Base-by-base conservation (phyloP, 1,140 invertebrate species). In the Caenorhabditis inopinata region DNA sequence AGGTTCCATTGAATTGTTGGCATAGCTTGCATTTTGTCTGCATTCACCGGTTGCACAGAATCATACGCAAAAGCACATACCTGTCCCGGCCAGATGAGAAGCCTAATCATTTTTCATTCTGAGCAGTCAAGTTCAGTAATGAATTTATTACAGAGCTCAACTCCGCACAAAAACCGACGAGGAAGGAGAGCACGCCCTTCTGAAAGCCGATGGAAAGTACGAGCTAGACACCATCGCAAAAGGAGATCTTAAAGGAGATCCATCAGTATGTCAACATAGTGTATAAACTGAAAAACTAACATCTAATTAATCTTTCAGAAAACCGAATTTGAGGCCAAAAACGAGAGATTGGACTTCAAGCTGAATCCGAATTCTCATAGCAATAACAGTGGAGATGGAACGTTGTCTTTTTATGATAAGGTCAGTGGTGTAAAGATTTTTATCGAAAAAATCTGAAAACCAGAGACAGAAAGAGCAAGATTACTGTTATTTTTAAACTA, bases 171-270 rank as follows among this genome's bases (percentile, higher is more conserved):
- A 87, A 79, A 81, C 81, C 45, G 85, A 85, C 27, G 85, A 62
- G 21, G 83, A 78, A 18, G 85, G 74, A 4, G 74, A 81, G 35
- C 87, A 88, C 53, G 87, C 87, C 14, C 62, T 83, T 18, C 77
- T 88, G 18, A 88, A 88, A 76, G 87, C 87, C 23, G 87, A 88
- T 73, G 87, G 87, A 47, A 81, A 88, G 49, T 88, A 88, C 75
- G 87, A 88, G n/a, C 53, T 88, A 12, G 87, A 88, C 76, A 88
- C 87, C 11, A 27, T 85, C 11, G 85, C 86, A 0, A 74, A 82
- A 16, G 87, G 87, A 45, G 78, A 74, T 23, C 46, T 85, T 9
- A 88, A 88, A 68, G 58, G 58, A 21, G 75, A 82, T 46, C 58
- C 81, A n/a, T 68, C 58, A 5, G 58, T 68, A 12, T n/a, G 58